These are phyloP conservation scores for Lysiphlebus fabarum DNA, from an alignment of 1,140 invertebrate genomes.

Conservation along the genomic window DNA sequence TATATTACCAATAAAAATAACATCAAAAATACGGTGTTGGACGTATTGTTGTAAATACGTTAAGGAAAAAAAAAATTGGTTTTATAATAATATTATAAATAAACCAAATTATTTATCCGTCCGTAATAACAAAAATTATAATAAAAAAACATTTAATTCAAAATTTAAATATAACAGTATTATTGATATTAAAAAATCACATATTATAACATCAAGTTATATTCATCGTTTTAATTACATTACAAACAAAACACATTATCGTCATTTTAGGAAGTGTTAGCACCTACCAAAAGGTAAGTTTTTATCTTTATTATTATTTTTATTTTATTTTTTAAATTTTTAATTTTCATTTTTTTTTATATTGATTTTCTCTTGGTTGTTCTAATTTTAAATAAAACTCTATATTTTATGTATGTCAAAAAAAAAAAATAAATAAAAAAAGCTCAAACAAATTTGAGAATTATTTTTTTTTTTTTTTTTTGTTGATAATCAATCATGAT, in stretches of 20 bases:
- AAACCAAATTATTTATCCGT: conserved; percentile 47
- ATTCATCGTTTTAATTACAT: conserved; percentile 37
- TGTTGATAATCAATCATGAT: too few species aligned
- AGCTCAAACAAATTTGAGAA: too few species aligned
- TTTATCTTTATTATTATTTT: neutral
- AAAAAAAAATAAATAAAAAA: too few species aligned
- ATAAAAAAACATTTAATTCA: conserved; percentile 29
- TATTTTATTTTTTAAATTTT: neutral
- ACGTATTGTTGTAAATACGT: conserved; percentile 27
- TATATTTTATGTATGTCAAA: too few species aligned
- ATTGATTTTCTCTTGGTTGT: neutral
- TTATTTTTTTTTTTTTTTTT: too few species aligned
- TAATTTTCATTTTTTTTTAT: neutral
- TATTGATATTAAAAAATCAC: conserved; percentile 14
- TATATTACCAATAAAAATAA: conserved; percentile 24
- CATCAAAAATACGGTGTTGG: conserved; percentile 29
- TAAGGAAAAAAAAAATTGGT: conserved; percentile 22
- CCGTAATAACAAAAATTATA: conserved; percentile 49
- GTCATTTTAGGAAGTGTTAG: conserved; percentile 54
- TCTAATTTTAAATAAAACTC: too few species aligned
- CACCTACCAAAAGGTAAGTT: conserved; percentile 47
- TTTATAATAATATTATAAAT: conserved; percentile 37
- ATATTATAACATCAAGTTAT: too few species aligned
- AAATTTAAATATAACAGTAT: conserved; percentile 24
- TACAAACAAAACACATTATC: conserved; percentile 47